phyloP scores from a whole-genome alignment of 2,797 vertebrate genomes.

The Chaetophractus vellerosus region DNA sequence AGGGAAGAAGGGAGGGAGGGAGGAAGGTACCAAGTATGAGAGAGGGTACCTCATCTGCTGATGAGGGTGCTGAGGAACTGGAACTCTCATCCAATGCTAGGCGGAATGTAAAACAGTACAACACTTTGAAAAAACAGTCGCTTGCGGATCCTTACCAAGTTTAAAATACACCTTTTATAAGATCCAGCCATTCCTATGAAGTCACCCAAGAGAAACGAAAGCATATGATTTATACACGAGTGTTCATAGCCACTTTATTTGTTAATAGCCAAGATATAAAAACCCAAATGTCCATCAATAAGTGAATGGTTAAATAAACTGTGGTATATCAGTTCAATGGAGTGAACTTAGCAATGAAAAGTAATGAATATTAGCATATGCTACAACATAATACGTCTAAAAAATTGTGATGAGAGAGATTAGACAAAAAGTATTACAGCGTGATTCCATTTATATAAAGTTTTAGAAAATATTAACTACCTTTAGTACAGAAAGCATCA shows the following conservation, averaged over 20 bases:
- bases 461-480: slow-evolving; percentile 13
- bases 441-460: not conserved
- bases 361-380: not conserved
- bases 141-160: too few species aligned
- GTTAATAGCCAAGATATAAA: not conserved
- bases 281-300: not conserved
- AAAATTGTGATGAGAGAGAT: not conserved
- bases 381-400: not conserved
- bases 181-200: too few species aligned
- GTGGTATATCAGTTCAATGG: not conserved
- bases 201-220: too few species aligned
- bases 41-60: too few species aligned
- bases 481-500: not conserved
- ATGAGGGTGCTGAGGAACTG: too few species aligned
- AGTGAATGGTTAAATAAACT: not conserved
- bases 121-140: too few species aligned
- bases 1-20: too few species aligned
- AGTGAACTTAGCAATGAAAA: slow-evolving; percentile 40
- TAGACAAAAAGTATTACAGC: not conserved
- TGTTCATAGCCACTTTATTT: not conserved
- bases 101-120: too few species aligned
- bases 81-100: too few species aligned
- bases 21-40: too few species aligned
- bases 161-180: too few species aligned
- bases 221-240: too few species aligned